These are phyloP conservation scores for Furnarius figulus DNA, from an alignment of 2,113 vertebrate genomes.

Conservation along the genomic window DNA sequence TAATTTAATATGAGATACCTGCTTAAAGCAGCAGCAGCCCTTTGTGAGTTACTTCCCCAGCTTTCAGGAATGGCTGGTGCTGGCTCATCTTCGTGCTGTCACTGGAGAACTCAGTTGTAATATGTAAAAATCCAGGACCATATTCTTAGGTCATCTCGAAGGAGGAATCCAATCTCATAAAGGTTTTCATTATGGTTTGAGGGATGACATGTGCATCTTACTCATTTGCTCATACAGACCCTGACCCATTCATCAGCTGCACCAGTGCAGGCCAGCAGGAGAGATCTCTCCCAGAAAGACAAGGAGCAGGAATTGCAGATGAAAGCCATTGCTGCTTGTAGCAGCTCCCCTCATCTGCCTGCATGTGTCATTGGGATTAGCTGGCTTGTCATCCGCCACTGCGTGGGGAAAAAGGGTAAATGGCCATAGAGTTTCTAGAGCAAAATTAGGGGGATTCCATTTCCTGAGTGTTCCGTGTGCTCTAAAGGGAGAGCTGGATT, in stretches of 20 bases:
- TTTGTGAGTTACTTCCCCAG: neutral
- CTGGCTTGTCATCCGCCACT: neutral
- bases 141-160: neutral
- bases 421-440: neutral
- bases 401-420: neutral
- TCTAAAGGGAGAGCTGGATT: neutral
- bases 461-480: neutral
- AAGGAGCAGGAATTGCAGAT: conserved; percentile 28
- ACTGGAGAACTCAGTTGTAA: neutral
- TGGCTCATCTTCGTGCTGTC: neutral
- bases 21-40: neutral
- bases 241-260: conserved; percentile 19
- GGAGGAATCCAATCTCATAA: neutral
- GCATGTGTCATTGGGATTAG: neutral
- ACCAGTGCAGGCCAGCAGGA: neutral
- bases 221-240: neutral
- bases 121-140: neutral
- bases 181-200: conserved; percentile 30
- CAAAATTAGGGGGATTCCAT: neutral
- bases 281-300: conserved; percentile 8
- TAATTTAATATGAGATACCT: neutral
- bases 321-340: neutral
- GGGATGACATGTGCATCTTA: conserved; percentile 16
- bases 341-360: conserved; percentile 10
- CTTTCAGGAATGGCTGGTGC: neutral